A percentile compares a stretch with the other conserved stretches of the same genome.
These are phyloP conservation scores for Agriopis leucophaearia DNA, from an alignment of 2,888 invertebrate species.

Conservation along the genomic window DNA sequence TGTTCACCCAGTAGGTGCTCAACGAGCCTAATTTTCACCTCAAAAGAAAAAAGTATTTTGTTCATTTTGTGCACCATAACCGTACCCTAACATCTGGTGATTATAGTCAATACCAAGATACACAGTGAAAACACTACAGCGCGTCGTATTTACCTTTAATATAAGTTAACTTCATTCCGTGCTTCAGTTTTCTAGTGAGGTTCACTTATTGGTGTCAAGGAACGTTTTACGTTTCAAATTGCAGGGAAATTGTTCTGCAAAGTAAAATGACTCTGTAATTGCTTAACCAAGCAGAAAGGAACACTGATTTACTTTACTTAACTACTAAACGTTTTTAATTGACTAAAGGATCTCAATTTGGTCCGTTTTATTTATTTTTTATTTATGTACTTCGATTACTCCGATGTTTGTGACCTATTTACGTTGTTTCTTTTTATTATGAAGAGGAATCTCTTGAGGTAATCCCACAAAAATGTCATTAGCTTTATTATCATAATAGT, in stretches of 20 bases:
- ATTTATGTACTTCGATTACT: too few relatives aligned
- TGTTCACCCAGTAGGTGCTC: too few relatives aligned
- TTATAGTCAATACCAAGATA: slow-evolving; percentile 18
- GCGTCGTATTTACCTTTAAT: slow-evolving; percentile 24
- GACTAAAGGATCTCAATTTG: too few relatives aligned
- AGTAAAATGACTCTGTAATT: slow-evolving; percentile 4
- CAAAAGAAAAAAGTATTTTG: not conserved
- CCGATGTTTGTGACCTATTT: too few relatives aligned
- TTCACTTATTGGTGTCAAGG: slow-evolving; percentile 17
- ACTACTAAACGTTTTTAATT: not conserved
- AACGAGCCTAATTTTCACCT: too few relatives aligned
- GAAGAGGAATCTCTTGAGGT: too few relatives aligned
- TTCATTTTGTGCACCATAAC: not conserved
- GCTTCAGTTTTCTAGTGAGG: slow-evolving; percentile 17
- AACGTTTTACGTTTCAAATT: not conserved
- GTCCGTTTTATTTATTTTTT: too few relatives aligned
- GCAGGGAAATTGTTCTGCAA: slow-evolving; percentile 4
- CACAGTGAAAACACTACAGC: slow-evolving; percentile 20
- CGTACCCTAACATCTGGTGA: slow-evolving; percentile 1
- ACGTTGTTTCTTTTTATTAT: too few relatives aligned
- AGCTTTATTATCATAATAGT: too few relatives aligned
- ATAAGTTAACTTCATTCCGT: slow-evolving; percentile 17
- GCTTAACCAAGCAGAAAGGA: not conserved
- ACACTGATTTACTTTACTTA: not conserved
- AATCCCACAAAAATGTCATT: too few relatives aligned